phyloP scores from a whole-genome alignment of 2,888 invertebrate species.

The Blomia tropicalis region DNA sequence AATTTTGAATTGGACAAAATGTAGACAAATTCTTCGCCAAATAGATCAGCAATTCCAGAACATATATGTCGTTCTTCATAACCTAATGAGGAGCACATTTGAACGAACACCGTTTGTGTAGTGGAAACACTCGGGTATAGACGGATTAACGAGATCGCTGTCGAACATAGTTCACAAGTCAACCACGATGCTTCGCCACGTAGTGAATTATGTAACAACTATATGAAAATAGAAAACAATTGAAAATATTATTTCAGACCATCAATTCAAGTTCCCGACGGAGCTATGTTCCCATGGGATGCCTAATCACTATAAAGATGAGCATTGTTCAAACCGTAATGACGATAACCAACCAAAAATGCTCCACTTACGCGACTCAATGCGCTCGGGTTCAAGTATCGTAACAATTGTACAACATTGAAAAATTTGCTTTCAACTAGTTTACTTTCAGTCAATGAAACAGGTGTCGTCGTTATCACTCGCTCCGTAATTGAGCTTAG shows the following conservation, averaged over 20 bases:
- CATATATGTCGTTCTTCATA: constrained; percentile 18
- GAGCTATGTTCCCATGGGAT: too few relatives aligned
- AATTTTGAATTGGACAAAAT: constrained; percentile 18
- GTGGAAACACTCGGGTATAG: constrained; percentile 1
- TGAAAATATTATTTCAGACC: neutral
- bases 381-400: neutral
- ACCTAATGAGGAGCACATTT: constrained; percentile 11
- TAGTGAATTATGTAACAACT: constrained; percentile 1
- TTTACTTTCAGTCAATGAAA: neutral
- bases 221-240: neutral
- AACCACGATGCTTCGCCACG: constrained; percentile 13
- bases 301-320: too few relatives aligned
- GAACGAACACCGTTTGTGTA: neutral
- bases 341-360: too few relatives aligned
- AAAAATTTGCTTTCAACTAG: neutral
- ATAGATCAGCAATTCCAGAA: constrained; percentile 12
- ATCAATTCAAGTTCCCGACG: too few relatives aligned
- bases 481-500: too few relatives aligned
- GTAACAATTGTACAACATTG: neutral
- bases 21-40: constrained; percentile 7
- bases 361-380: constrained; percentile 4
- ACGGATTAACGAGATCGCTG: neutral
- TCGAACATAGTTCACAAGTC: constrained; percentile 7
- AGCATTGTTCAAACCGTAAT: neutral
- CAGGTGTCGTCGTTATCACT: too few relatives aligned